Evolutionary conservation across 1,140 invertebrate species (phyloP), one percentile per base, ranked within the genome.

Genomic region (Nasonia longicornis): DNA sequence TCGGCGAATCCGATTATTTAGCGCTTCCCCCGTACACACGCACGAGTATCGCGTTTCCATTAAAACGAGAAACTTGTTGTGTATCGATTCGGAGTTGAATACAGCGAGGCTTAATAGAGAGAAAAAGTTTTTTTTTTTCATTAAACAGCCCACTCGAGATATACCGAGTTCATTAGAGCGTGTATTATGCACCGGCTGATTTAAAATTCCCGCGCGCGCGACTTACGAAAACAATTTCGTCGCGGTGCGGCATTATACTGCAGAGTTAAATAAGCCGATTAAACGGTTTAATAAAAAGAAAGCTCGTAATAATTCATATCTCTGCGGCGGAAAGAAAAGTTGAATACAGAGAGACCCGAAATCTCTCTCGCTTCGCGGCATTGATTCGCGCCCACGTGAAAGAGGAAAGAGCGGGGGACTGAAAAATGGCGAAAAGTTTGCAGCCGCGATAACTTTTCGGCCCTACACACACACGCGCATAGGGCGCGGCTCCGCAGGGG

Each of bases 401-500:
- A 1, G 26, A 26, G 26, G 1, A 77, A 81, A 78, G 79, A 35
- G 83, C 81, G 79, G 79, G 76, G 75, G 64, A 78, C 48, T 58
- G 77, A 83, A 82, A 84, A 76, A 85, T 83, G 84, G 84, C 81
- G 84, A 83, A 85, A 84, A 81, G 79, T 79, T 79, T 35, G 78
- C 81, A 76, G 83, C 66, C 78, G 83, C 82, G 85, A 86, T 87
- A 79, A 79, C 77, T 78, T 78, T 70, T 77, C 77, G 64, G 67
- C 66, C 22, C 35, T 38, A 14, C 48, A 10, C 22, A 85, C 85
- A 20, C 14, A 12, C 12, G 11, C 79, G 26, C 26, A 26, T 26
- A 88, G 89, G 89, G 89, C 87, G 89, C 87, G 88, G 88, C 83
- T 87, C 86, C 87, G 85, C 83, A 85, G 86, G 85, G 89, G 87